A percentile compares a stretch with the other conserved stretches of the same genome.
These are phyloP conservation scores for Maniola hyperantus DNA, from an alignment of 2,888 invertebrate species.

Conservation along the genomic window DNA sequence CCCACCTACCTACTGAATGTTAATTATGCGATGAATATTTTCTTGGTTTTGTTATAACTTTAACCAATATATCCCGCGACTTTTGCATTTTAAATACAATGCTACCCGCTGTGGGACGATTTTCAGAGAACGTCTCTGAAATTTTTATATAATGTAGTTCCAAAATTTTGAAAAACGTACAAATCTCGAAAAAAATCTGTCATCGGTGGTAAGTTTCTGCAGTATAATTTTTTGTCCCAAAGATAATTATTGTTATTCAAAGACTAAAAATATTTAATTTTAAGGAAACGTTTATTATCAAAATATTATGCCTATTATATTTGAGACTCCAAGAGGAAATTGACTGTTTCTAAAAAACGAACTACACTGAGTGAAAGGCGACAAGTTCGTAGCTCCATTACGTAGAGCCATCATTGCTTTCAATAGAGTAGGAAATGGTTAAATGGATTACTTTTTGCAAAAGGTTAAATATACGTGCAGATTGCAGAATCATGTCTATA, in stretches of 20 bases:
- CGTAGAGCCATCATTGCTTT: conserved; percentile 1
- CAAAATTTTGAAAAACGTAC: neutral
- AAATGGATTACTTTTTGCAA: conserved; percentile 8
- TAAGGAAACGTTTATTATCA: neutral
- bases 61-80: neutral
- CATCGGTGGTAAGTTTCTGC: neutral
- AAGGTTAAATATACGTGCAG: neutral
- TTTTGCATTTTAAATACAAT: neutral
- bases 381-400: conserved; percentile 12
- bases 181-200: neutral
- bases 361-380: conserved; percentile 11
- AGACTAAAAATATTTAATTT: neutral
- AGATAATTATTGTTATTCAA: neutral
- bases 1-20: neutral
- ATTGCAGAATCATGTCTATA: neutral
- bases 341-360: neutral
- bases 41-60: conserved; percentile 1
- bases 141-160: no score
- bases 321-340: conserved; percentile 10
- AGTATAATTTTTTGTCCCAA: neutral
- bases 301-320: neutral
- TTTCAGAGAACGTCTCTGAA: neutral
- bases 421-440: neutral
- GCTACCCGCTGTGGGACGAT: neutral
- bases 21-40: neutral